These are phyloP conservation scores for Drosophila lacteicornis DNA, from an alignment of 1,140 invertebrate species.

Conservation along the genomic window DNA sequence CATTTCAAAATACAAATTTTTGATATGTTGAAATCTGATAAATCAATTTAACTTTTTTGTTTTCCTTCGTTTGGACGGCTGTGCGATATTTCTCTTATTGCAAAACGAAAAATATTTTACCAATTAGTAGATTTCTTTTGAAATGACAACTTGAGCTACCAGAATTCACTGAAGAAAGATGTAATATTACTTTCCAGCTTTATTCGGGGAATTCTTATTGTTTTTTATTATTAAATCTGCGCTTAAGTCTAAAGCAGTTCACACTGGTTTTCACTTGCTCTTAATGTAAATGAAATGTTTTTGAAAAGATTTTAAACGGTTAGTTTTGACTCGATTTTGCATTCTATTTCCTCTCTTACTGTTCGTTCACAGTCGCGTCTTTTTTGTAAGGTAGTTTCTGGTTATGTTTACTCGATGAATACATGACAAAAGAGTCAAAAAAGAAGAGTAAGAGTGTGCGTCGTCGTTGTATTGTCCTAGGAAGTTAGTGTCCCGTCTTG, in stretches of 20 bases:
- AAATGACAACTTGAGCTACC: conserved; percentile 36
- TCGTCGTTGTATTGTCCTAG: conserved; percentile 27
- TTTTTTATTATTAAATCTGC: not conserved
- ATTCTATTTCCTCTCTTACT: conserved; percentile 8
- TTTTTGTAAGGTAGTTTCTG: conserved; percentile 61
- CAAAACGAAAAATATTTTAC: conserved; percentile 20
- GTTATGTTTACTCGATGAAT: conserved; percentile 40
- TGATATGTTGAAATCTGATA: conserved; percentile 40
- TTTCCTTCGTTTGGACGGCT: conserved; percentile 58
- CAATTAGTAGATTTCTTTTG: conserved; percentile 31
- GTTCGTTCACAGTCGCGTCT: conserved; percentile 53
- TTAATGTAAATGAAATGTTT: conserved; percentile 38
- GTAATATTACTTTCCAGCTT: conserved; percentile 2
- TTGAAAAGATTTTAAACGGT: conserved; percentile 82
- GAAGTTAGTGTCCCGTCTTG: conserved; percentile 44
- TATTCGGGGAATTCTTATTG: conserved; percentile 19
- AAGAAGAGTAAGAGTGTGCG: conserved; percentile 18
- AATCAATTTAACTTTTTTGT: conserved; percentile 10
- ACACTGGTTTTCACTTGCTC: conserved; percentile 25
- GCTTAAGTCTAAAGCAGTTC: conserved; percentile 23
- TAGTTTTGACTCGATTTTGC: conserved; percentile 38
- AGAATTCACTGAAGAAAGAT: conserved; percentile 25
- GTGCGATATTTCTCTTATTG: conserved; percentile 45
- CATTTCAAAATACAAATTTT: conserved; percentile 44
- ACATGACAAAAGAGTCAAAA: conserved; percentile 16